phyloP scores from a whole-genome alignment of 2,888 invertebrate genomes.

The Noctua pronuba region DNA sequence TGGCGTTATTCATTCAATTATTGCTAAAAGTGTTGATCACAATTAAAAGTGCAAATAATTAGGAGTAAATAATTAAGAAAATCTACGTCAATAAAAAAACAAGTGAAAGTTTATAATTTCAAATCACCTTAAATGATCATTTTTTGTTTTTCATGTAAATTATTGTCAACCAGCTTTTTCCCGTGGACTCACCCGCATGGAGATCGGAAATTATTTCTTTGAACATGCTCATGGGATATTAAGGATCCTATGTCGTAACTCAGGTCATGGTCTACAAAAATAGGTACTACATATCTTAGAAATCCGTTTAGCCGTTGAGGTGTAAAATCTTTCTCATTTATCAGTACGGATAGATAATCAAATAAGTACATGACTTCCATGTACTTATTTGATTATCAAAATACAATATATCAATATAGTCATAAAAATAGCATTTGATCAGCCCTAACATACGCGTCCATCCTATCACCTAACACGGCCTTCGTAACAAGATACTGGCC shows the following conservation, averaged over 20 bases:
- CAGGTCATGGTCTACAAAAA: too few species aligned
- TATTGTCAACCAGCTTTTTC: not conserved
- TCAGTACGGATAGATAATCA: not conserved
- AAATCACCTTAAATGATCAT: not conserved
- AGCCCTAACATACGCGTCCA: not conserved
- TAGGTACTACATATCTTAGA: not conserved
- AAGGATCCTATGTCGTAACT: not conserved
- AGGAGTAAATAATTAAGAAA: not conserved
- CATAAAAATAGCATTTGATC: slow-evolving; percentile 4
- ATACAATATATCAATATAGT: too few species aligned
- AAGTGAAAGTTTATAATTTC: not conserved
- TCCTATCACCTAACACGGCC: slow-evolving; percentile 12
- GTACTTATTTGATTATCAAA: too few species aligned
- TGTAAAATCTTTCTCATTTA: not conserved
- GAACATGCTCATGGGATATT: not conserved
- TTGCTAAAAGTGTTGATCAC: not conserved
- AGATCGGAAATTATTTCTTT: not conserved
- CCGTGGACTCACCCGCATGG: not conserved
- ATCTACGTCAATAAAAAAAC: not conserved
- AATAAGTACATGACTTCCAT: not conserved
- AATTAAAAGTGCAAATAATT: slow-evolving; percentile 10
- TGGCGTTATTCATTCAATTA: not conserved
- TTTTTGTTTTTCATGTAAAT: not conserved
- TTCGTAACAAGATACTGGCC: slow-evolving; percentile 36
- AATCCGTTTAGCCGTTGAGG: not conserved